Conservation (phyloP, 2,113 vertebrate genomes). For the Zosterops pallidus region DNA sequence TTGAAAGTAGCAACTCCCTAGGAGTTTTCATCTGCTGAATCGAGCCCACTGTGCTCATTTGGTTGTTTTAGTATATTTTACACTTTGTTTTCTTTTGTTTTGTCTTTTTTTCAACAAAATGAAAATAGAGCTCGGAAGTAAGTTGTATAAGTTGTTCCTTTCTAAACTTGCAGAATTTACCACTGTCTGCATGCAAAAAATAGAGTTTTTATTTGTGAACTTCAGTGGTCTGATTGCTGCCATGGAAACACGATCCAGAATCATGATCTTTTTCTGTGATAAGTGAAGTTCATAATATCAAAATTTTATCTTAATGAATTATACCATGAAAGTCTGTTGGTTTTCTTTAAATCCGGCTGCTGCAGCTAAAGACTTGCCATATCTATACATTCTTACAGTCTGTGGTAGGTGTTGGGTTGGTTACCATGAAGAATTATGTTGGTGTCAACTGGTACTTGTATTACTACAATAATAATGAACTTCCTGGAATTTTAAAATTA, state of each 20-base stretch:
- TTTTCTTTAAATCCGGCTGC: constrained; percentile 70
- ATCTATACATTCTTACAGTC: background rate
- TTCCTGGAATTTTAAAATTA: background rate
- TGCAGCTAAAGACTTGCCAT: constrained; percentile 71
- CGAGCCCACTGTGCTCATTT: constrained; percentile 69
- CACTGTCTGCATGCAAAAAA: constrained; percentile 94
- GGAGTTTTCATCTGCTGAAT: constrained; percentile 38
- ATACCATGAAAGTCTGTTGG: background rate
- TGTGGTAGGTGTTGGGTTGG: background rate
- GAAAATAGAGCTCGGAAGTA: constrained; percentile 99
- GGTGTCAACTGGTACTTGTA: background rate
- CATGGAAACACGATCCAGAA: constrained; percentile 79
- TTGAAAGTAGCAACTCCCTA: background rate
- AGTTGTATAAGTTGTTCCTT: constrained; percentile 87
- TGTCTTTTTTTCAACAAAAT: constrained; percentile 96
- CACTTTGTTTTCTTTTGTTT: constrained; percentile 83
- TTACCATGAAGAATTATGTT: background rate
- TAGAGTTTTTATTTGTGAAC: constrained; percentile 87
- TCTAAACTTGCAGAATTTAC: constrained; percentile 82
- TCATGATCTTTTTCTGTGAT: constrained; percentile 94
- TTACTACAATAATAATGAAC: background rate
- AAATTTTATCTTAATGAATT: constrained; percentile 46
- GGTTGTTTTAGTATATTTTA: constrained; percentile 77
- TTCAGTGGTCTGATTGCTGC: constrained; percentile 85
- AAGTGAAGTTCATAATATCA: constrained; percentile 86